Evolutionary conservation across 2,888 invertebrate genomes (phyloP), one percentile per base, ranked within the genome.

Genomic region (Trachelus stipa): DNA sequence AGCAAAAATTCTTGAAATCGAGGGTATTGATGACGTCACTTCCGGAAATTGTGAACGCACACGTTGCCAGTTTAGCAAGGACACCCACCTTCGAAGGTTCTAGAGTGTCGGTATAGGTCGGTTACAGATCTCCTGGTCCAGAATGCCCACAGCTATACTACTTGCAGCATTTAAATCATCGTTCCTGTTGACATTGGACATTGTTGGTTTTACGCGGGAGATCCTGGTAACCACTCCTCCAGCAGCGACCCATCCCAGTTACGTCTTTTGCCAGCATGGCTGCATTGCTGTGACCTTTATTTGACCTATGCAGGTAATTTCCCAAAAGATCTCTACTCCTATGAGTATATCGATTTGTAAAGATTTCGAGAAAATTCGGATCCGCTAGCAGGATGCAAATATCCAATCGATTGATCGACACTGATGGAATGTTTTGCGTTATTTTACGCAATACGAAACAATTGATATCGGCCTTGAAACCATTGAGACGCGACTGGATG

Each of bases 231-330:
- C 34, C 34, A 74, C 15, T 34, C 77, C 69, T 0, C 81, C 81
- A 11, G 79, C 77, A 31, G 79, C 71, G 4, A 83, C 69, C 81
- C 82, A 82, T 15, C 80, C 83, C 4, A 83, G 56, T 3, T 68
- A 75, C 15, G 80, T 79, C 68, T 80, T 77, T 37, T 79, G 77
- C 56, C 73, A 75, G 6, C 23, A 68, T 12, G 76, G 79, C 11
- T 77, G 77, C 30, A 71, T 76, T 31, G 73, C 69, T 9, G 77
- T 73, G 12, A 74, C 23, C 23, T 76, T 74, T 11, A 79, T 79
- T 15, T 78, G 69, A 2, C 80, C 77, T n/a, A 74, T 12, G 12
- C 71, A 73, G 30, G 71, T 69, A 30, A 80, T 34, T 33, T 74
- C 30, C 76, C 37, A 80, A n/a, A 80, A 82, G 1, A 79, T 23